A percentile compares a stretch with the other conserved stretches of the same genome.
Conservation (phyloP, 2,888 invertebrate species). For the Adelphocoris suturalis region DNA sequence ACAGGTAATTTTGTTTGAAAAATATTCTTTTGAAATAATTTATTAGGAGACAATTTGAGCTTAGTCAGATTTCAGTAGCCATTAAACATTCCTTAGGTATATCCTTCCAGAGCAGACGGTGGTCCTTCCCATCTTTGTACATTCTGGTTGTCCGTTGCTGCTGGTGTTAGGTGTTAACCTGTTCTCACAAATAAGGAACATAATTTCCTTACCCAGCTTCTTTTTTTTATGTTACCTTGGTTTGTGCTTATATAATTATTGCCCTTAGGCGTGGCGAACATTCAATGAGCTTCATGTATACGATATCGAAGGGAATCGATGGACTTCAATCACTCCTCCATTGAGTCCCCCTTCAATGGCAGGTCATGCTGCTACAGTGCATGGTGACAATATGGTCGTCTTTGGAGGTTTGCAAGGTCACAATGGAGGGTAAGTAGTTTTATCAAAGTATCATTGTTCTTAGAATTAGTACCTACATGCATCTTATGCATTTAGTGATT, state of each 20-base stretch:
- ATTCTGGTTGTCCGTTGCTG: too few species aligned
- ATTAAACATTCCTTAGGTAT: too few species aligned
- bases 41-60: too few species aligned
- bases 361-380: constrained; percentile 94
- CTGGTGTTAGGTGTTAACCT: too few species aligned
- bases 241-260: background rate
- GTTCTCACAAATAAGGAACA: too few species aligned
- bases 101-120: too few species aligned
- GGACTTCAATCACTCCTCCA: constrained; percentile 84
- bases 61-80: too few species aligned
- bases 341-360: constrained; percentile 89
- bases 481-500: background rate
- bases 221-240: background rate
- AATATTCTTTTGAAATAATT: too few species aligned
- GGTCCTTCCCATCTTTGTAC: too few species aligned
- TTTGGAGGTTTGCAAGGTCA: constrained; percentile 85
- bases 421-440: constrained; percentile 74
- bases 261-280: constrained; percentile 85
- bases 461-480: background rate
- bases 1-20: constrained; percentile 78
- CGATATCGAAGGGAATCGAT: constrained; percentile 88
- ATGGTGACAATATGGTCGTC: constrained; percentile 89
- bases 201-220: too few species aligned
- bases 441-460: background rate
- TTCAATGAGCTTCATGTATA: constrained; percentile 96